These are phyloP conservation scores for Mimumesa dahlbomi DNA, from an alignment of 2,888 invertebrate genomes.

Conservation along the genomic window DNA sequence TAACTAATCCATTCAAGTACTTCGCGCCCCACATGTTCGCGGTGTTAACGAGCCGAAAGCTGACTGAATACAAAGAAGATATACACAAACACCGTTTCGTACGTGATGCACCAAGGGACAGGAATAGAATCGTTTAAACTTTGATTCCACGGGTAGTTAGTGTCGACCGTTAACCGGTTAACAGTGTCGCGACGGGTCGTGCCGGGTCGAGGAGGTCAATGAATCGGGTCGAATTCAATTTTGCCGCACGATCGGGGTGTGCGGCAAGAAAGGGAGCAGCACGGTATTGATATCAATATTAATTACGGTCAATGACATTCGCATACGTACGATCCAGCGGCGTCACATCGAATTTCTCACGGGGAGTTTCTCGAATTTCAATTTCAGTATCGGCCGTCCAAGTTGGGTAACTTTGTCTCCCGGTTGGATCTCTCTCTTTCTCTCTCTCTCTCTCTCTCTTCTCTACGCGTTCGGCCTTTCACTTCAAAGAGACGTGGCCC, in stretches of 20 bases:
- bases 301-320: not conserved
- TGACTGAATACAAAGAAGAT: not conserved
- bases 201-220: slow-evolving; percentile 48
- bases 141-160: slow-evolving; percentile 51
- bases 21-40: too few relatives aligned
- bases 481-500: slow-evolving; percentile 59
- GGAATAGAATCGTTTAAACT: slow-evolving; percentile 61
- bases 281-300: slow-evolving; percentile 17
- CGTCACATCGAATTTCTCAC: slow-evolving; percentile 39
- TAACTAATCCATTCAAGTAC: too few relatives aligned
- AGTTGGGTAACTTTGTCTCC: slow-evolving; percentile 41
- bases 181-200: slow-evolving; percentile 56
- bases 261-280: too few relatives aligned
- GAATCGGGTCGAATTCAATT: slow-evolving; percentile 61
- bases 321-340: not conserved
- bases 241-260: slow-evolving; percentile 9
- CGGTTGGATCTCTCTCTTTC: slow-evolving; percentile 23
- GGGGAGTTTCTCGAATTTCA: slow-evolving; percentile 57
- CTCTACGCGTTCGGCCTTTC: slow-evolving; percentile 49
- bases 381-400: slow-evolving; percentile 49
- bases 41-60: not conserved
- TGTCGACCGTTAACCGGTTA: slow-evolving; percentile 55
- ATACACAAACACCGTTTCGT: too few relatives aligned
- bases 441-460: slow-evolving; percentile 16
- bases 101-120: slow-evolving; percentile 2